These are phyloP conservation scores for Mormoops blainvillei DNA, from an alignment of 2,113 vertebrate species.

Conservation along the genomic window DNA sequence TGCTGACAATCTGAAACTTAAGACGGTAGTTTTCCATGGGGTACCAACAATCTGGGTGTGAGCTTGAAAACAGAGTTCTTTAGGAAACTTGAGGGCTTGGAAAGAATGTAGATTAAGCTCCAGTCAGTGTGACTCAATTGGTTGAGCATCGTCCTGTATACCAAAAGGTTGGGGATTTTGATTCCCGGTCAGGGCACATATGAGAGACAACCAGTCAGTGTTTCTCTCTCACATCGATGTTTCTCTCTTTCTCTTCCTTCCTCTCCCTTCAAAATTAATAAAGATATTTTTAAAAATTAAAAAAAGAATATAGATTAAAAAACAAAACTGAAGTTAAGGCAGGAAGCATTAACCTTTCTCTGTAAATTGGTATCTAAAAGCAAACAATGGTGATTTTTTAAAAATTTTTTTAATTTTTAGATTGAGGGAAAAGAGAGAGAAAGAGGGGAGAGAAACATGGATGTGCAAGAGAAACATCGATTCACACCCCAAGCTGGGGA, in stretches of 20 bases:
- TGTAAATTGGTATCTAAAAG: not conserved
- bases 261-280: too few species aligned
- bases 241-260: too few species aligned
- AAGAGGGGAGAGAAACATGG: not conserved
- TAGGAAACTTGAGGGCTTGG: not conserved
- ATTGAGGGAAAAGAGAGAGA: not conserved
- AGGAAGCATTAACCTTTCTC: not conserved
- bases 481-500: too few species aligned
- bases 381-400: not conserved
- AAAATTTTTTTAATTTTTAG: not conserved
- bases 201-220: too few species aligned
- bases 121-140: too few species aligned
- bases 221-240: too few species aligned
- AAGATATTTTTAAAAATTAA: too few species aligned
- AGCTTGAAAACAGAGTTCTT: constrained; percentile 33
- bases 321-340: not conserved
- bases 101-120: constrained; percentile 3
- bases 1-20: constrained; percentile 96
- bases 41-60: not conserved
- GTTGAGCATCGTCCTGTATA: too few species aligned
- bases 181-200: too few species aligned
- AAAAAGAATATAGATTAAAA: not conserved
- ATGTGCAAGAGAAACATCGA: not conserved
- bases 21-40: constrained; percentile 86
- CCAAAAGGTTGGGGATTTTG: too few species aligned